Evolutionary conservation across 1,140 invertebrate species (phyloP).

Genomic region (Drosophila pruinosa): DNA sequence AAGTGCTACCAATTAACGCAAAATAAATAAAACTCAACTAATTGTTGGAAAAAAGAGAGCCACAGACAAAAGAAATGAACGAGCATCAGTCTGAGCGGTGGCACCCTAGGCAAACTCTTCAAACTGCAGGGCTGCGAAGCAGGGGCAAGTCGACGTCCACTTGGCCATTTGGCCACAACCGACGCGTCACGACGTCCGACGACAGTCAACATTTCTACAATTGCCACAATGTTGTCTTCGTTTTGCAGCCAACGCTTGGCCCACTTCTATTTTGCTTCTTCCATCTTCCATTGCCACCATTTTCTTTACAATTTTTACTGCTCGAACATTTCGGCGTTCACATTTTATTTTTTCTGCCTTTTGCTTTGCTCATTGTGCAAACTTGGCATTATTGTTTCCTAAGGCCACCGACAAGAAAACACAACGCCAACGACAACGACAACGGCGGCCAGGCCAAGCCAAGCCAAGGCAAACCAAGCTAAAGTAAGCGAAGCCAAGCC

Average conservation of each 20-base stretch:
- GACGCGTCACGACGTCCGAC: conserved; percentile 17
- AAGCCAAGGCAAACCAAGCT: not conserved
- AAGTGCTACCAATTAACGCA: conserved; percentile 82
- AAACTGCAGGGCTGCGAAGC: conserved; percentile 29
- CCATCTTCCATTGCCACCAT: conserved; percentile 29
- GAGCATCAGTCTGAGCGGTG: conserved; percentile 37
- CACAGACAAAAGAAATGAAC: conserved; percentile 43
- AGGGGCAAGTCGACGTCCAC: conserved; percentile 40
- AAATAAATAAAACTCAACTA: conserved; percentile 82
- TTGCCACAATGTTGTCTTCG: conserved; percentile 78
- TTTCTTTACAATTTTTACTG: conserved; percentile 79
- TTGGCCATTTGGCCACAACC: conserved; percentile 45
- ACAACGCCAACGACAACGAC: conserved; percentile 69
- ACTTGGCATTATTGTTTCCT: conserved; percentile 82
- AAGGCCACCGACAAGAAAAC: conserved; percentile 76
- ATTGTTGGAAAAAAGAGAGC: conserved; percentile 70
- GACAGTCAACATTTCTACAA: conserved; percentile 78
- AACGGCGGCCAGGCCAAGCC: conserved; percentile 44
- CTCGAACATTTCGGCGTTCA: conserved; percentile 61
- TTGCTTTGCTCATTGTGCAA: conserved; percentile 73
- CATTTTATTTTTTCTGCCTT: conserved; percentile 52
- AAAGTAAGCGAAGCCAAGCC: not conserved
- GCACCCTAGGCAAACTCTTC: conserved; percentile 60
- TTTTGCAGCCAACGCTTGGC: conserved; percentile 47
- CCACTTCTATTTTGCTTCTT: conserved; percentile 58